Evolutionary conservation across 1,140 invertebrate species (phyloP).

Genomic region (Stegodyphus mimosarum): DNA sequence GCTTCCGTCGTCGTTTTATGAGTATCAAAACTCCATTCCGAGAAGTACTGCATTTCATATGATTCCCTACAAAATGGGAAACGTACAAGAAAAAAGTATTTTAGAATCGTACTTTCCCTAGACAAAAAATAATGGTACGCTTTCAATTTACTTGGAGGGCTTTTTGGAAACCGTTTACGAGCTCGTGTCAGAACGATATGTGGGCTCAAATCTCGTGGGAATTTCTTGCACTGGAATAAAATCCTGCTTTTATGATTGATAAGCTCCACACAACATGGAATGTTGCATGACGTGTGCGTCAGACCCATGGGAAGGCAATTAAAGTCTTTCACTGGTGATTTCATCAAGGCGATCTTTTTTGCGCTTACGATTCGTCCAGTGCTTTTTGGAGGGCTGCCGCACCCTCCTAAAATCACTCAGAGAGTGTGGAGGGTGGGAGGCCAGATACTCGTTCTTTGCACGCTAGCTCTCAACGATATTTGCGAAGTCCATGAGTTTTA

Average conservation of each 20-base stretch:
- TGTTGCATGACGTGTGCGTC: constrained; percentile 32
- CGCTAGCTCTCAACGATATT: no score
- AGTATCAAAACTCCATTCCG: no score
- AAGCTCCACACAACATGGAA: constrained; percentile 3
- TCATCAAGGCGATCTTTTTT: constrained; percentile 1
- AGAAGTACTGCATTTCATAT: no score
- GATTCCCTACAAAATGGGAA: not conserved
- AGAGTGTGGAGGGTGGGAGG: no score
- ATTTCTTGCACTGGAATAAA: not conserved
- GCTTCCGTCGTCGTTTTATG: no score
- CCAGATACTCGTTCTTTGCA: no score
- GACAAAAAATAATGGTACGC: not conserved
- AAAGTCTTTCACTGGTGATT: constrained; percentile 31
- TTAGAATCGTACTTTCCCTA: not conserved
- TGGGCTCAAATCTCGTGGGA: constrained; percentile 4
- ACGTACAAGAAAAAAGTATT: no score
- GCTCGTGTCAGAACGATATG: not conserved
- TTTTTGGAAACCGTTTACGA: constrained; percentile 4
- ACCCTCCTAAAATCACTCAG: not conserved
- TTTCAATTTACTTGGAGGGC: constrained; percentile 18
- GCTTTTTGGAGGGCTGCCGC: not conserved
- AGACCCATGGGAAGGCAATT: constrained; percentile 40
- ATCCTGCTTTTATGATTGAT: constrained; percentile 13
- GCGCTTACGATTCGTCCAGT: not conserved
- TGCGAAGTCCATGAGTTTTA: no score